A percentile compares a stretch with the other conserved stretches of the same genome.
phyloP scores from a whole-genome alignment of 1,140 invertebrate genomes.

The Helicoverpa zea region DNA sequence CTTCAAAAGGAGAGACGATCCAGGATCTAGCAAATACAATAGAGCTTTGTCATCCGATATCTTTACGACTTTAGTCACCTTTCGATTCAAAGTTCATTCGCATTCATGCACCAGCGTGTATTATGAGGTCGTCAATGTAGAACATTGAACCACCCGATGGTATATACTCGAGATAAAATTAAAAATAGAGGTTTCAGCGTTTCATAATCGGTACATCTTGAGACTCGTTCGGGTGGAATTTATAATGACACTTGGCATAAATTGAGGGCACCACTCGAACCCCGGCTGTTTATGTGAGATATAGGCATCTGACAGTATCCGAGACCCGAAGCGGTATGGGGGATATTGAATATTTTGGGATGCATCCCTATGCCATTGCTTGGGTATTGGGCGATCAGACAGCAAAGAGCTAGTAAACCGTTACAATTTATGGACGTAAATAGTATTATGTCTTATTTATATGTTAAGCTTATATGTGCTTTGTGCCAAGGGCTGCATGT shows the following conservation, averaged over 20 bases:
- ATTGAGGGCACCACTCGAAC: conserved; percentile 49
- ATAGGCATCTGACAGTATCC: conserved; percentile 36
- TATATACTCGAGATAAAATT: conserved; percentile 38
- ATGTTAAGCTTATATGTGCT: conserved; percentile 10
- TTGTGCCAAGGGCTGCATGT: not conserved
- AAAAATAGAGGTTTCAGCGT: conserved; percentile 53
- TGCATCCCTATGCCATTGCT: conserved; percentile 24
- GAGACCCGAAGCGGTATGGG: not conserved
- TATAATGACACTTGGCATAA: conserved; percentile 55
- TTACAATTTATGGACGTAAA: conserved; percentile 2
- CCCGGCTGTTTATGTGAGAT: conserved; percentile 33
- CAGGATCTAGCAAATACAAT: not conserved
- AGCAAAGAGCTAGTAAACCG: not conserved
- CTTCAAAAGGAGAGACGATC: not conserved
- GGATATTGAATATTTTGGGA: conserved; percentile 38
- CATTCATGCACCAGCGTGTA: not conserved
- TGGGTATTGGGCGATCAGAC: not conserved
- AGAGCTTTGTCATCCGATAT: conserved; percentile 13
- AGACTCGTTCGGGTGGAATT: conserved; percentile 47
- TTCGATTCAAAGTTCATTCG: conserved; percentile 34
- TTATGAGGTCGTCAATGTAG: conserved; percentile 33
- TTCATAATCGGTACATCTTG: conserved; percentile 51
- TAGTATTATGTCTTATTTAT: not conserved
- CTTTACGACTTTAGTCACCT: conserved; percentile 40
- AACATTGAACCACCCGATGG: conserved; percentile 17